These are phyloP conservation scores for Tholera decimalis DNA, from an alignment of 2,888 invertebrate species.

Conservation along the genomic window DNA sequence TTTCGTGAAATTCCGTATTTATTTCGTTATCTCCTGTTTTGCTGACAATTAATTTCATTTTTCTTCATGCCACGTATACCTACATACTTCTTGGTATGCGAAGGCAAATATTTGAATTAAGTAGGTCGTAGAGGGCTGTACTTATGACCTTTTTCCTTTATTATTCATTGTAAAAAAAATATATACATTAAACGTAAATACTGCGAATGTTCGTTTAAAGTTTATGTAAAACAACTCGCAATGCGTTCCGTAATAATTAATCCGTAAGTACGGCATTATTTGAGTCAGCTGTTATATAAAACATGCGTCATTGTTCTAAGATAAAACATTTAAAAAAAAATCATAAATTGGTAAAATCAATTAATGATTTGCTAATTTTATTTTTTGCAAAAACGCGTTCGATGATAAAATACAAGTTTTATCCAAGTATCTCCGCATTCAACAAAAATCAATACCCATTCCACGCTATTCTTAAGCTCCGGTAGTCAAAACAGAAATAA, in stretches of 20 bases:
- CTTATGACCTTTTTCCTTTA: constrained; percentile 8
- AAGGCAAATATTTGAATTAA: constrained; percentile 51
- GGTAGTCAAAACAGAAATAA: constrained; percentile 72
- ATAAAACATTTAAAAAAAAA: too few relatives aligned
- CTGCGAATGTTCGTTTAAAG: neutral
- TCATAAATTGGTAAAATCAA: too few relatives aligned
- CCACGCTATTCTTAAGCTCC: constrained; percentile 65
- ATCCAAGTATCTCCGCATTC: neutral
- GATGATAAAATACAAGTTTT: neutral
- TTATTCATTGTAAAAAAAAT: constrained; percentile 3
- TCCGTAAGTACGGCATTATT: neutral
- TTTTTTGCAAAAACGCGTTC: too few relatives aligned
- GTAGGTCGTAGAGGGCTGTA: constrained; percentile 16
- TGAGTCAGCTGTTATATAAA: too few relatives aligned
- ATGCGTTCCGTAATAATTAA: neutral
- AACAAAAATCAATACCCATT: constrained; percentile 58
- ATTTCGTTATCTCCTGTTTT: constrained; percentile 64
- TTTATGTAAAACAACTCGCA: neutral
- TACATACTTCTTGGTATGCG: constrained; percentile 39
- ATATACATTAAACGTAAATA: constrained; percentile 2
- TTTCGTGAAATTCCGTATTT: constrained; percentile 63
- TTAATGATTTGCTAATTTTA: too few relatives aligned
- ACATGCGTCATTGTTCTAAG: too few relatives aligned
- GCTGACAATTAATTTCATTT: constrained; percentile 65
- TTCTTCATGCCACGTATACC: constrained; percentile 46